A percentile compares a stretch with the other conserved stretches of the same genome.
phyloP scores from a whole-genome alignment of 2,113 vertebrate species.

The Poeciliopsis turrubarensis region DNA sequence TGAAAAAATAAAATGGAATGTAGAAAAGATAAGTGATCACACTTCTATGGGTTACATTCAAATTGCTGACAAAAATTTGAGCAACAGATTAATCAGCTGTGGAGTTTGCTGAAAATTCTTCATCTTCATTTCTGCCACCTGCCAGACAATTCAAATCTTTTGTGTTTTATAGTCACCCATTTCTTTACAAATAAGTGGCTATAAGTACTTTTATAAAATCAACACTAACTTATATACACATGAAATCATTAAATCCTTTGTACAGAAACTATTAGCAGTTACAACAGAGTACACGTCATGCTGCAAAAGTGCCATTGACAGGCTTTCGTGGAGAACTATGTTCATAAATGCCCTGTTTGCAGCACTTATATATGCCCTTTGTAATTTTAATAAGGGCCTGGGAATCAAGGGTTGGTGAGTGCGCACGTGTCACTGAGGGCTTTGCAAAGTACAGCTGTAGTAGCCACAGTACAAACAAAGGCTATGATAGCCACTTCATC shows the following conservation, averaged over 20 bases:
- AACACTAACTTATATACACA: too few species aligned
- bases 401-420: not conserved
- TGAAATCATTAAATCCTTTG: not conserved
- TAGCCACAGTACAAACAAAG: conserved; percentile 2
- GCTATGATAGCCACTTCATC: conserved; percentile 34
- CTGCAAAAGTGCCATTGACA: not conserved
- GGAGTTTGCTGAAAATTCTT: not conserved
- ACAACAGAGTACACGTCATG: too few species aligned
- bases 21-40: not conserved
- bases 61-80: not conserved
- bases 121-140: conserved; percentile 10
- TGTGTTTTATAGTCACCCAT: too few species aligned
- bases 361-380: not conserved
- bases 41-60: not conserved
- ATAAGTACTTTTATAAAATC: too few species aligned
- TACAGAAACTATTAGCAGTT: not conserved
- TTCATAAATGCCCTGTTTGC: not conserved
- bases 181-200: too few species aligned
- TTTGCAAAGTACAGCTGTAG: not conserved
- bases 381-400: not conserved
- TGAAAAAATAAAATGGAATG: not conserved
- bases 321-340: not conserved
- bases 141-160: not conserved
- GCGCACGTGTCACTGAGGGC: not conserved
- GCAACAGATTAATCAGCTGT: not conserved